Evolutionary conservation across 2,797 vertebrate genomes (phyloP), one percentile per base, ranked within the genome.

Genomic region (Phalanger gymnotis): DNA sequence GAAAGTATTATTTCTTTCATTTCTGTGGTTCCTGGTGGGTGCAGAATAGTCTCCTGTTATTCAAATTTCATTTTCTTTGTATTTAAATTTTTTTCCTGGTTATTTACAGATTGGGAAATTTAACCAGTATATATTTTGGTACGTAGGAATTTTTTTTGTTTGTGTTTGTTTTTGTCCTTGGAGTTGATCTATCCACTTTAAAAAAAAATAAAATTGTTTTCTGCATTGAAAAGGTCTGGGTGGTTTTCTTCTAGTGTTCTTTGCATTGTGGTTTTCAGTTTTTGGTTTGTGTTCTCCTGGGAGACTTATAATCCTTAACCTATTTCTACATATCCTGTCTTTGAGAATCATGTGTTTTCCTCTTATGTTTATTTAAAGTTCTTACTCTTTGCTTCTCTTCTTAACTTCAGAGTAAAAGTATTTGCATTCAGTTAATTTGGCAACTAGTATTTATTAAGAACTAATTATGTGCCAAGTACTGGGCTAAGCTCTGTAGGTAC

Each of bases 61-160:
- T 87, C 3, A 51, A 51, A 87, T 51, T 87, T 87, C 40, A 47
- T 27, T 51, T 51, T 87, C 40, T 87, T 51, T 27, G 11, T 1
- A 87, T 87, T 51, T 51, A 27, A 66, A 3, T 27, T 87, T 19
- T 19, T 27, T 87, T 87, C 73, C 73, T 47, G 22, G 22, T 51
- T 47, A 87, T 27, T 87, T 87, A 25, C 0, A 27, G 73, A 51
- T 87, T 51, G 40, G 7, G 7, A 87, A 87, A 87, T 12, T 51
- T 51, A 47, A 87, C 2, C 40, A 87, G 10, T 51, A 27, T 87
- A 0, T 87, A 25, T 87, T 22, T 51, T 47, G 22, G 40, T 51
- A 27, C 27, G 2, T 47, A 51, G 40, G 3, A 0, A 3, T 66
- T 16, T 19, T 25, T 1, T 51, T 51, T 27, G 0, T 51, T 51